These are phyloP conservation scores for Ypsolopha scabrella DNA, from an alignment of 2,888 invertebrate genomes.

Conservation along the genomic window DNA sequence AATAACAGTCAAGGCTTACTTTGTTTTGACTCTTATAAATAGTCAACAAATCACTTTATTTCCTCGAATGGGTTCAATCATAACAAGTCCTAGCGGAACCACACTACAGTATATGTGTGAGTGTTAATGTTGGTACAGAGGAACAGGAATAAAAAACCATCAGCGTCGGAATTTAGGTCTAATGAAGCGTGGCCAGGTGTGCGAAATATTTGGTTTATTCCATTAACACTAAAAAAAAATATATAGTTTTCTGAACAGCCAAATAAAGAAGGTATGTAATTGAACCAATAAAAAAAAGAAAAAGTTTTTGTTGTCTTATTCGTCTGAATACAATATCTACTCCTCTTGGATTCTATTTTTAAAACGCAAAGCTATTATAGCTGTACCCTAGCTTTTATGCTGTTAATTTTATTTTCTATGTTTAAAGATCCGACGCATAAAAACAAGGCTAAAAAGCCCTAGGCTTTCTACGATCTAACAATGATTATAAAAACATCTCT, in stretches of 20 bases:
- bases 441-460: too few species aligned
- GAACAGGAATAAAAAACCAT: constrained; percentile 20
- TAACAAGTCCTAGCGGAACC: neutral
- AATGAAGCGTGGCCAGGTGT: constrained; percentile 27
- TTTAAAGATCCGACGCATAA: too few species aligned
- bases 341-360: too few species aligned
- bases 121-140: constrained; percentile 12
- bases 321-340: neutral
- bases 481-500: too few species aligned
- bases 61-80: neutral
- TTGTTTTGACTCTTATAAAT: too few species aligned
- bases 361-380: too few species aligned
- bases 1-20: too few species aligned
- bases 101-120: neutral
- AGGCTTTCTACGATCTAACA: too few species aligned
- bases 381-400: too few species aligned
- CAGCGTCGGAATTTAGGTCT: constrained; percentile 19
- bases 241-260: constrained; percentile 2
- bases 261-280: neutral
- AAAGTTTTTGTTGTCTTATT: neutral
- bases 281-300: neutral
- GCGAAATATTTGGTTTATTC: neutral
- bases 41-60: too few species aligned
- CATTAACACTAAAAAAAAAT: constrained; percentile 2
- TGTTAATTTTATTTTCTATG: too few species aligned